These are phyloP conservation scores for Pygocentrus nattereri DNA, from an alignment of 2,797 vertebrate genomes.

Conservation along the genomic window DNA sequence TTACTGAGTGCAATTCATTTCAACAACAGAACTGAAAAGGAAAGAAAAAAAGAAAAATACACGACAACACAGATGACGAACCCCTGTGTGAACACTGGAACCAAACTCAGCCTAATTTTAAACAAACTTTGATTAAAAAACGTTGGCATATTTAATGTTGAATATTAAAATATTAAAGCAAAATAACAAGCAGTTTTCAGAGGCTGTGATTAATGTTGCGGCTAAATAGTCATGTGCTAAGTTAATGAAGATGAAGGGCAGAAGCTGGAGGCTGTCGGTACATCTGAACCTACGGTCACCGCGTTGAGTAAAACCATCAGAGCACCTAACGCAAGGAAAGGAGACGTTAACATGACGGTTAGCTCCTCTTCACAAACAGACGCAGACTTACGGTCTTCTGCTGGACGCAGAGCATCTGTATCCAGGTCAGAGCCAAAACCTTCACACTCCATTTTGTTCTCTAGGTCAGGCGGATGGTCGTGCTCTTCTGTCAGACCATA, in stretches of 20 bases:
- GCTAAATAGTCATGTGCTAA: no score
- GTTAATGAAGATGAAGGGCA: no score
- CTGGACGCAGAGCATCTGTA: slow-evolving; percentile 57
- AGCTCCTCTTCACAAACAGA: neutral
- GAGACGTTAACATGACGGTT: neutral
- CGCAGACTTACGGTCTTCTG: slow-evolving; percentile 75
- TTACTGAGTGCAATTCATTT: neutral
- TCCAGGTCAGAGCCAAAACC: slow-evolving; percentile 67
- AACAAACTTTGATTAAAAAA: no score
- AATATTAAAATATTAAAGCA: no score
- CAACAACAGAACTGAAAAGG: neutral
- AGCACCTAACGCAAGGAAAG: neutral
- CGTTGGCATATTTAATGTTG: no score
- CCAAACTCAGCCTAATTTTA: neutral
- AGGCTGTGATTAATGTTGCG: no score
- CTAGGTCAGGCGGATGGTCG: slow-evolving; percentile 67
- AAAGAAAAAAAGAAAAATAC: neutral
- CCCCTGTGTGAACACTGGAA: neutral
- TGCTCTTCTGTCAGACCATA: slow-evolving; percentile 63
- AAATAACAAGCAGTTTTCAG: no score
- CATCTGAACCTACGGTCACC: neutral
- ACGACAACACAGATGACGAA: neutral
- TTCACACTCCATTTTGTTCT: slow-evolving; percentile 71
- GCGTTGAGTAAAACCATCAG: neutral
- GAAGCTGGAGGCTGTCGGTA: no score